phyloP scores from a whole-genome alignment of 2,888 invertebrate species.

The Creontiades dilutus region DNA sequence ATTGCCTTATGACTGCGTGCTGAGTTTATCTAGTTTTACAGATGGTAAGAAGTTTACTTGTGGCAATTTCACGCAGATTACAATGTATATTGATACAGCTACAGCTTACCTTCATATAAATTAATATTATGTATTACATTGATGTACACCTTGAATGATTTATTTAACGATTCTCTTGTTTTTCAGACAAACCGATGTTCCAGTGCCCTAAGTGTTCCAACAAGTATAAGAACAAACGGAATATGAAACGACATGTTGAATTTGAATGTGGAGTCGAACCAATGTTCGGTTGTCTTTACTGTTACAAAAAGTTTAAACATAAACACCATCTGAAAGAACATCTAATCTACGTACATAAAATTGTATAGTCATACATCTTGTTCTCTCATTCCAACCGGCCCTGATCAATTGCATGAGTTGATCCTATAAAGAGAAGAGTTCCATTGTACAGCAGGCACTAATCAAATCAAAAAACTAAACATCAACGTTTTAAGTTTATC shows the following conservation, averaged over 20 bases:
- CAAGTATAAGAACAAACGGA: not conserved
- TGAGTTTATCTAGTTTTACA: not conserved
- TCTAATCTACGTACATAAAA: not conserved
- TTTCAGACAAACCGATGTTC: not conserved
- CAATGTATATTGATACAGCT: too few species aligned
- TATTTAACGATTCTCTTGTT: not conserved
- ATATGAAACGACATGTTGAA: constrained; percentile 35
- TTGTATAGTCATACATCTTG: too few species aligned
- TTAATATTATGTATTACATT: not conserved
- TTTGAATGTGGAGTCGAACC: constrained; percentile 43
- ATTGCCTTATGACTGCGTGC: not conserved
- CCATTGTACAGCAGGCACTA: too few species aligned
- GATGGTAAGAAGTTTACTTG: not conserved
- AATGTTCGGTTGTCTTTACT: constrained; percentile 75
- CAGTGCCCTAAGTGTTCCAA: constrained; percentile 42
- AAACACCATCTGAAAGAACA: constrained; percentile 74
- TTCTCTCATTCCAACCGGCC: too few species aligned
- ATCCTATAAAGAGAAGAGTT: too few species aligned
- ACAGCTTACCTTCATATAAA: not conserved
- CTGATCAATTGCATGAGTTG: too few species aligned
- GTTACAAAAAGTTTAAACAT: constrained; percentile 76
- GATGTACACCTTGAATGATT: not conserved
- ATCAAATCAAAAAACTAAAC: too few species aligned
- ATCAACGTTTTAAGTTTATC: too few species aligned
- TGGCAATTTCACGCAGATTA: not conserved